Percentiles rank a stretch among this genome's conserved stretches.
Evolutionary conservation across 1,140 invertebrate genomes (phyloP).

Genomic region (Hestina assimilis): DNA sequence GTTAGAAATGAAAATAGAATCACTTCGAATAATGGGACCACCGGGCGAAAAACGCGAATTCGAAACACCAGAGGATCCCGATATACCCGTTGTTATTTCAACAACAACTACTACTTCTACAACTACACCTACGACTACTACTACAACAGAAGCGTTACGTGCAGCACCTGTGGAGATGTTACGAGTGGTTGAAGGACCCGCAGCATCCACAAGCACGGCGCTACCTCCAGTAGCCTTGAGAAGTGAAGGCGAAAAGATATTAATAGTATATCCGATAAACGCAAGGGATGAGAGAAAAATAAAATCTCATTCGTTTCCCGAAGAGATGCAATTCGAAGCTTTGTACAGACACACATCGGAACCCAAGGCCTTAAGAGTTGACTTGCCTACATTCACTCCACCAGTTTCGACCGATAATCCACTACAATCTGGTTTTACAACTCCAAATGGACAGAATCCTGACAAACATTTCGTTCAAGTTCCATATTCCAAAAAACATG

Average conservation of each 20-base stretch:
- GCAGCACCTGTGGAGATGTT: slow-evolving; percentile 58
- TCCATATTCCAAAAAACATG: slow-evolving; percentile 27
- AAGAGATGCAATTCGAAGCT: slow-evolving; percentile 73
- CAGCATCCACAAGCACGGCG: slow-evolving; percentile 61
- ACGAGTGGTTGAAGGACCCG: slow-evolving; percentile 59
- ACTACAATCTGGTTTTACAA: neutral
- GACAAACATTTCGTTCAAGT: slow-evolving; percentile 47
- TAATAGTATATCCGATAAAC: slow-evolving; percentile 76
- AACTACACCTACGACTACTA: slow-evolving; percentile 35
- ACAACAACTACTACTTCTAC: slow-evolving; percentile 53
- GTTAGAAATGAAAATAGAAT: slow-evolving; percentile 73
- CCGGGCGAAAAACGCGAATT: slow-evolving; percentile 62
- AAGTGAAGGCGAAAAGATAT: slow-evolving; percentile 68
- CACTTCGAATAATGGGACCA: slow-evolving; percentile 62
- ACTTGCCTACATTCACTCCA: slow-evolving; percentile 72
- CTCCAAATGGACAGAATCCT: slow-evolving; percentile 11
- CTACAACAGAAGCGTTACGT: slow-evolving; percentile 43
- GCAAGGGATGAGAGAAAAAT: slow-evolving; percentile 73
- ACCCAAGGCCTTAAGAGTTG: slow-evolving; percentile 53
- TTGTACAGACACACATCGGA: slow-evolving; percentile 65
- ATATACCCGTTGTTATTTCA: slow-evolving; percentile 52
- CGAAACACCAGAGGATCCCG: slow-evolving; percentile 65
- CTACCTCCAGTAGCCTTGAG: slow-evolving; percentile 64
- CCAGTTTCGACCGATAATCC: slow-evolving; percentile 39
- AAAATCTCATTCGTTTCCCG: slow-evolving; percentile 68